A percentile compares a stretch with the other conserved stretches of the same genome.
Conservation (phyloP, 92 coral and sea anemone genomes). For the Phenganax subtilis region DNA sequence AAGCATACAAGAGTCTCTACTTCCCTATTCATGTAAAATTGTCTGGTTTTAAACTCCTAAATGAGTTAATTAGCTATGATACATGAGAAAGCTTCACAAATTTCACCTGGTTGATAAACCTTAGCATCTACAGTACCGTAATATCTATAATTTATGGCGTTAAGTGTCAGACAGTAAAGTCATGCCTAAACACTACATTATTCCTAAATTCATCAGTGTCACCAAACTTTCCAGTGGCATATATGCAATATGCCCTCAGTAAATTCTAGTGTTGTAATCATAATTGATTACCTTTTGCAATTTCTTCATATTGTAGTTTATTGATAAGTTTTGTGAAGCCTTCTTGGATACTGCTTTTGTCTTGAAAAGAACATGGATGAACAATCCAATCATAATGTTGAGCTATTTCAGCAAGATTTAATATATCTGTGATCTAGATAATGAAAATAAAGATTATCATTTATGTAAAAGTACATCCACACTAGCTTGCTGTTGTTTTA, state of each 20-base stretch:
- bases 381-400: constrained; percentile 58
- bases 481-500: too few species aligned
- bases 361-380: constrained; percentile 63
- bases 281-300: constrained; percentile 42
- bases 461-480: neutral
- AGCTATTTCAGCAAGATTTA: constrained; percentile 59
- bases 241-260: neutral
- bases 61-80: too few species aligned
- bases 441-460: neutral
- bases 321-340: constrained; percentile 48
- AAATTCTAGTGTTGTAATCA: neutral
- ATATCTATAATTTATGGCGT: too few species aligned
- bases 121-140: too few species aligned
- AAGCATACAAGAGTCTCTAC: too few species aligned
- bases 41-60: too few species aligned
- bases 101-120: too few species aligned
- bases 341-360: constrained; percentile 49
- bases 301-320: constrained; percentile 29
- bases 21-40: too few species aligned
- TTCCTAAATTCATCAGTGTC: neutral
- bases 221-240: neutral
- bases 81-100: too few species aligned
- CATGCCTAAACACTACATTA: neutral
- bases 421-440: constrained; percentile 60
- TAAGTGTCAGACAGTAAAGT: neutral